Evolutionary conservation across 2,888 invertebrate species (phyloP).

Genomic region (Cerceris rybyensis): DNA sequence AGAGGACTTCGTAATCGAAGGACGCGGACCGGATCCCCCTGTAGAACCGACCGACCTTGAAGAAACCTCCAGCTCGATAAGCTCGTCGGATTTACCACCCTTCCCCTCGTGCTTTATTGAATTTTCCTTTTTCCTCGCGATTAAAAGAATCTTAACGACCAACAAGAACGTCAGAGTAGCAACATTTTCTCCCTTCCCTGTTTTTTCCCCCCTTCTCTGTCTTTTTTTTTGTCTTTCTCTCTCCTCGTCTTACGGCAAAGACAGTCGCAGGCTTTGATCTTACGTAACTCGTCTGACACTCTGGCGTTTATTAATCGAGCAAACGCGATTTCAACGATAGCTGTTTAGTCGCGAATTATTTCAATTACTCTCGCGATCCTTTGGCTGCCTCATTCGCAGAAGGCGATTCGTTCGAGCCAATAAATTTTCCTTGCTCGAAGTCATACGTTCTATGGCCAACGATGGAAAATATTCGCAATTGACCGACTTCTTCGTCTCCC

Average conservation of each 20-base stretch:
- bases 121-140: constrained; percentile 12
- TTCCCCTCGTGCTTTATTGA: neutral
- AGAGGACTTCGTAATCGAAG: constrained; percentile 52
- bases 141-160: neutral
- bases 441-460: neutral
- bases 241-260: neutral
- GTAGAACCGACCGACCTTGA: constrained; percentile 68
- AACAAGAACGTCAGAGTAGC: neutral
- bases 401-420: neutral
- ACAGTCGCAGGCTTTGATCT: neutral
- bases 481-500: neutral
- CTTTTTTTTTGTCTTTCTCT: neutral
- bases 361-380: neutral
- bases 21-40: constrained; percentile 50
- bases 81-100: constrained; percentile 7
- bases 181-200: neutral
- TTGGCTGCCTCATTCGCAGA: neutral
- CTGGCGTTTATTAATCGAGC: neutral
- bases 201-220: neutral
- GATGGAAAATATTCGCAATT: constrained; percentile 2
- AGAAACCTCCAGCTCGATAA: constrained; percentile 50
- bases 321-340: neutral
- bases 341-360: neutral
- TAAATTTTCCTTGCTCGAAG: neutral
- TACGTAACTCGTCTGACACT: too few relatives aligned